A percentile compares a stretch with the other conserved stretches of the same genome.
These are phyloP conservation scores for Conus betulinus DNA, from an alignment of 1,140 invertebrate species.

Conservation along the genomic window DNA sequence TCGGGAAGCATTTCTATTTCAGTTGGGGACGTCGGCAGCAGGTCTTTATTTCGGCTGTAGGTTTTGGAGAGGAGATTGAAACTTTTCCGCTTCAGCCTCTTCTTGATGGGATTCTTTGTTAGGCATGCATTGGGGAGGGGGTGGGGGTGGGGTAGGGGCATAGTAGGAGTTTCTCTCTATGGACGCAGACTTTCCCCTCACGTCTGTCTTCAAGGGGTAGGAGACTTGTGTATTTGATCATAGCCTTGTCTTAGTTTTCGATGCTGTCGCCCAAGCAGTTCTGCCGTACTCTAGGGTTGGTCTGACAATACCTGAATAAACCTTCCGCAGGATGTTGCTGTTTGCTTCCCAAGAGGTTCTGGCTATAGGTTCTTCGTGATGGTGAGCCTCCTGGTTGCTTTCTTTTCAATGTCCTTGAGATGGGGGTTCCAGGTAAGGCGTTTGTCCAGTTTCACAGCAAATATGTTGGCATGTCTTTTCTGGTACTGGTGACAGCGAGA, in stretches of 20 bases:
- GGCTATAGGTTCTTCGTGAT: neutral
- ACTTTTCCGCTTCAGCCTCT: neutral
- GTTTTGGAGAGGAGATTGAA: too few relatives aligned
- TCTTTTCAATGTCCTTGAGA: neutral
- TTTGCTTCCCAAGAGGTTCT: neutral
- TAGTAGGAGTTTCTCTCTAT: neutral
- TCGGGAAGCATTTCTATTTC: too few relatives aligned
- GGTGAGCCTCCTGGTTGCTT: neutral
- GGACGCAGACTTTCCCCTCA: neutral
- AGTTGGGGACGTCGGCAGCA: too few relatives aligned
- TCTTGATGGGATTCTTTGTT: neutral
- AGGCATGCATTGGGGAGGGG: neutral
- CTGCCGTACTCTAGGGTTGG: neutral
- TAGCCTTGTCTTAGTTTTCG: neutral
- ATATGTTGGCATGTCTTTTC: neutral
- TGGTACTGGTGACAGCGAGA: neutral
- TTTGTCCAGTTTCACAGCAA: slow-evolving; percentile 8
- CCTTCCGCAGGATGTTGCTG: neutral
- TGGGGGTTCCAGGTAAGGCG: neutral
- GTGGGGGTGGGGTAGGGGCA: neutral
- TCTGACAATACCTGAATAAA: neutral
- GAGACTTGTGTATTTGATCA: neutral
- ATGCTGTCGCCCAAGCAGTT: neutral
- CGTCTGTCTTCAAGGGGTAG: neutral
- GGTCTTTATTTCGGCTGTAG: too few relatives aligned